These are phyloP conservation scores for Chionis minor DNA, from an alignment of 2,113 vertebrate species.

Conservation along the genomic window DNA sequence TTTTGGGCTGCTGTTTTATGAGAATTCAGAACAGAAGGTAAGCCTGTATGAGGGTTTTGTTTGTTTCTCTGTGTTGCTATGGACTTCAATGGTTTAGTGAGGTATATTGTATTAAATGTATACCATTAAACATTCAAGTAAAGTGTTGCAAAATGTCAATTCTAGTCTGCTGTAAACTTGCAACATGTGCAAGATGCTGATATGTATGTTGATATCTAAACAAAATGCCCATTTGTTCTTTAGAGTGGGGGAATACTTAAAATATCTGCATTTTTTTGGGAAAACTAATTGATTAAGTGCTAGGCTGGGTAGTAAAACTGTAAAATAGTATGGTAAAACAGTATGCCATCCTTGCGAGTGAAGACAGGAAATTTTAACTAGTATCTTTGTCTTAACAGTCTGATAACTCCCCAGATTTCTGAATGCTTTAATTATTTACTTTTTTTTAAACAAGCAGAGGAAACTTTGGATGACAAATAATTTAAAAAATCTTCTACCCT, in stretches of 20 bases:
- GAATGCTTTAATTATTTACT: not conserved
- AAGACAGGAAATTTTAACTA: not conserved
- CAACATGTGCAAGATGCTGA: not conserved
- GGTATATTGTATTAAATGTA: not conserved
- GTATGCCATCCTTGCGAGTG: not conserved
- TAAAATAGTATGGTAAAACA: not conserved
- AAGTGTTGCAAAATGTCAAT: not conserved
- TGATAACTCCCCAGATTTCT: not conserved
- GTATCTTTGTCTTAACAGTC: not conserved
- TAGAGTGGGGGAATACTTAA: not conserved
- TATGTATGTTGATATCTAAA: not conserved
- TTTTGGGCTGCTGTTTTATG: constrained; percentile 81
- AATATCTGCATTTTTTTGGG: not conserved
- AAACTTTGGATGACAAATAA: not conserved
- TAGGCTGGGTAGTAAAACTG: not conserved
- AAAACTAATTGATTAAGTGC: not conserved
- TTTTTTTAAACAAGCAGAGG: not conserved
- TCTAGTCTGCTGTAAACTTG: not conserved
- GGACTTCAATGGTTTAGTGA: not conserved
- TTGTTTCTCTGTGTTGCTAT: not conserved
- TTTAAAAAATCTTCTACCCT: not conserved
- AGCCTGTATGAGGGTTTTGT: not conserved
- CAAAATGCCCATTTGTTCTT: not conserved
- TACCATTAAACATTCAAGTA: not conserved
- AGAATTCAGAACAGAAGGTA: constrained; percentile 83